Base-by-base conservation (phyloP, 2,888 invertebrate species). In the Aradus depressus region DNA sequence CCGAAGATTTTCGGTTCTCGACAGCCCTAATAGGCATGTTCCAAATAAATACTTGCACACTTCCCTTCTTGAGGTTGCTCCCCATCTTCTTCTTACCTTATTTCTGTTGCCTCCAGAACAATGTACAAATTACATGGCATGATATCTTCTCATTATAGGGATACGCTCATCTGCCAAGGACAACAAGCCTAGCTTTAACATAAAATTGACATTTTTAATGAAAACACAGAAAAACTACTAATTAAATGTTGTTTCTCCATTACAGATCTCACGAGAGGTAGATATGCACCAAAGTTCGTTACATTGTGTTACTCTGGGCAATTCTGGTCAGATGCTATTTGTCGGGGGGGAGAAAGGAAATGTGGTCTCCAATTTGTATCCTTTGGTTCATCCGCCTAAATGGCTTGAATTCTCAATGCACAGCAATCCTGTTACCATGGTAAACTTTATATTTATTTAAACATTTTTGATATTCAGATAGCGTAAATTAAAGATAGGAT, bases 281-380 rank as follows among this genome's bases (percentile, higher is more conserved):
- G 50, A 47, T 18, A 45, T 51, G 44, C 28, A 32, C 58, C 72
- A 39, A 64, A 67, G 14, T 61, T 72, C 51, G 69, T 72, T 52
- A 69, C 70, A 32, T 65, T 66, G 56, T 56, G 47, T 37, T 3
- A 37, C 25, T 12, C 14, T 71, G 59, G 49, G 57, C 68, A 79
- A 84, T 60, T 82, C 88, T 1, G 86, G 91, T 60, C 70, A 80
- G 56, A 81, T 88, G 73, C 71, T 93, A 60, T 89, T 93, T 64
- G 75, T 84, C 35, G 78, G 83, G n/a, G 87, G 84, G 5, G 77
- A 80, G 14, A 72, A 75, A 55, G 93, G 93, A 2, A 75, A 78
- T 1, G 73, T 95, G 19, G 78, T 83, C 49, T 79, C 85, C 3
- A 74, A 92, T 5, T 84, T 84, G 65, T 72, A 84, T 56, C 88